Evolutionary conservation across 2,797 vertebrate species (phyloP).

Genomic region (Muscicapa comitata): DNA sequence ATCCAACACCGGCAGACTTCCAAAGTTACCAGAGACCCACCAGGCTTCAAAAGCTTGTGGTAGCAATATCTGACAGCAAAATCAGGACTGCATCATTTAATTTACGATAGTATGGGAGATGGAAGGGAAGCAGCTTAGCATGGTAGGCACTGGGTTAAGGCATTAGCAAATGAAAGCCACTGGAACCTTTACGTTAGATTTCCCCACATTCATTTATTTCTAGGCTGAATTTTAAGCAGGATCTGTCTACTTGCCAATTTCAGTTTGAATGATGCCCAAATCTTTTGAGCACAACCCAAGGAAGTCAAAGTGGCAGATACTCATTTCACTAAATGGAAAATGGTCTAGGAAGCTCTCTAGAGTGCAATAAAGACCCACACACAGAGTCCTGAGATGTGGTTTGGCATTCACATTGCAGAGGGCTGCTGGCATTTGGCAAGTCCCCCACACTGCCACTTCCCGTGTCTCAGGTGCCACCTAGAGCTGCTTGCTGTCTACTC

Average conservation of each 20-base stretch:
- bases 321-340: background rate
- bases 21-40: background rate
- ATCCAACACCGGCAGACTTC: background rate
- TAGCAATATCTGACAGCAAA: background rate
- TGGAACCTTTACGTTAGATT: background rate
- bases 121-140: background rate
- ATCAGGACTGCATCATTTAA: background rate
- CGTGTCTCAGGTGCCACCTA: background rate
- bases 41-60: background rate
- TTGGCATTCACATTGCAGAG: background rate
- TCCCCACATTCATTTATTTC: background rate
- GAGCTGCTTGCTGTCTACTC: background rate
- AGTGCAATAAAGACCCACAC: background rate
- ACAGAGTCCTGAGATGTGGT: background rate
- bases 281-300: background rate
- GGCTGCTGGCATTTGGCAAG: background rate
- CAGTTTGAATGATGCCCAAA: background rate
- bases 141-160: background rate
- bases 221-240: background rate
- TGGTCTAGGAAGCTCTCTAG: background rate
- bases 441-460: background rate
- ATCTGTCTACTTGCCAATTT: background rate
- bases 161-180: background rate
- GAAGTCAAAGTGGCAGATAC: background rate
- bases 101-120: background rate